Conservation (phyloP, 2,113 vertebrate genomes). For the Ameiurus melas region DNA sequence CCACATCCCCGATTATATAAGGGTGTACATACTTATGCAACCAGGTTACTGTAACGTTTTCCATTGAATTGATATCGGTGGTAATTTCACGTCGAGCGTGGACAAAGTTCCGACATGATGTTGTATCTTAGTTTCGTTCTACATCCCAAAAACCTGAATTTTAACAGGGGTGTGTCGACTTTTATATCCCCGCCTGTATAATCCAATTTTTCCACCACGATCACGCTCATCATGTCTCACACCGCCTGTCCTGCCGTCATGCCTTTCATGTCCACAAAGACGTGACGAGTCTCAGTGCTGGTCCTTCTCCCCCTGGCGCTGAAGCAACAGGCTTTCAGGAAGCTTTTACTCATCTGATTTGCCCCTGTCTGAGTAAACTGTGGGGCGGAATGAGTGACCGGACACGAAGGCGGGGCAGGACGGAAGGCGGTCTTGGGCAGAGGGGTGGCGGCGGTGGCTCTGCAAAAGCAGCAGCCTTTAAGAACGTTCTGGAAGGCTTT, state of each 20-base stretch:
- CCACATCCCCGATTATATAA: too few relatives aligned
- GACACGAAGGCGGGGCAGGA: conserved; percentile 19
- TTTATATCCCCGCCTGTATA: background rate
- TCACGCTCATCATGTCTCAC: conserved; percentile 57
- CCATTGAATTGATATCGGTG: too few relatives aligned
- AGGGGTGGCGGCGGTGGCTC: background rate
- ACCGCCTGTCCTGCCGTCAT: conserved; percentile 74
- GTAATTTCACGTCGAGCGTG: too few relatives aligned
- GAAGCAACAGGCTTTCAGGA: conserved; percentile 84
- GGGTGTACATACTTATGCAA: too few relatives aligned
- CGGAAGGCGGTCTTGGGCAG: background rate
- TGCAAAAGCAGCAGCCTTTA: conserved; percentile 75
- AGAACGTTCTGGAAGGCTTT: conserved; percentile 91
- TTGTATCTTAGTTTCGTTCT: too few relatives aligned
- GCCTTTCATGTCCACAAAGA: conserved; percentile 70
- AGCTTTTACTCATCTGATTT: conserved; percentile 63
- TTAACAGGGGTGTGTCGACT: too few relatives aligned
- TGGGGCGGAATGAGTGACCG: background rate
- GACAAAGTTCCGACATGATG: too few relatives aligned
- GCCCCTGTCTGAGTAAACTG: background rate
- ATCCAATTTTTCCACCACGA: background rate
- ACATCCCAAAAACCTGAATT: too few relatives aligned
- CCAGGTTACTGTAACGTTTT: too few relatives aligned
- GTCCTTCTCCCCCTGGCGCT: conserved; percentile 53
- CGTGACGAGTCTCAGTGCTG: conserved; percentile 70